Conservation (phyloP, 2,113 vertebrate species). For the Eulemur macaco region DNA sequence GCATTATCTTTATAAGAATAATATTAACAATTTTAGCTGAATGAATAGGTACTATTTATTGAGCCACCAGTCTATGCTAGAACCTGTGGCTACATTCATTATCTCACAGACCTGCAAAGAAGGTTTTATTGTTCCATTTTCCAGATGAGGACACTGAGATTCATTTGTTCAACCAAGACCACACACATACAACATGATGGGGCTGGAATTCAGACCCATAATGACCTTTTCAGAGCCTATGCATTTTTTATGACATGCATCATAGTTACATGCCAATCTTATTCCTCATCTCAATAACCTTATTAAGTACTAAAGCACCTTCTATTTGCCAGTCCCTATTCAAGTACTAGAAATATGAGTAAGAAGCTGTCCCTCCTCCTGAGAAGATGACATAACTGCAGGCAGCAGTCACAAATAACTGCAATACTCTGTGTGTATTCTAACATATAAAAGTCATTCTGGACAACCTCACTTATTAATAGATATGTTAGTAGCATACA, state of each 20-base stretch:
- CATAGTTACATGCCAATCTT: background rate
- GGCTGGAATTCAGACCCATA: background rate
- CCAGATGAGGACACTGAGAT: background rate
- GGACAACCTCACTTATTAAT: background rate
- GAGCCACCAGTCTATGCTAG: background rate
- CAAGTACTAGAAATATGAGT: slow-evolving; percentile 24
- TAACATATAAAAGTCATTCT: background rate
- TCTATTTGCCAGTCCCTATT: background rate
- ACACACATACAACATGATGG: background rate
- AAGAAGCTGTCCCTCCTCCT: background rate
- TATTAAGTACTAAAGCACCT: background rate
- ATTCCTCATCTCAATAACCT: background rate
- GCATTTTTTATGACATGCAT: no score
- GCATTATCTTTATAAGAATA: background rate
- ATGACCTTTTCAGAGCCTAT: background rate
- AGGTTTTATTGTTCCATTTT: background rate
- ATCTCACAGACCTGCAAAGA: background rate
- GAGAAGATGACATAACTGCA: slow-evolving; percentile 24
- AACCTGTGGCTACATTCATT: background rate
- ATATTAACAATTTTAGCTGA: background rate
- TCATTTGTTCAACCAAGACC: slow-evolving; percentile 8
- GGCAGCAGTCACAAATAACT: slow-evolving; percentile 22
- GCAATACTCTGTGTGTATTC: background rate
- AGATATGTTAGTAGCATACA: background rate
- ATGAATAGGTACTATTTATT: background rate